Evolutionary conservation across 2,113 vertebrate species (phyloP).

Genomic region (Otus sunia): DNA sequence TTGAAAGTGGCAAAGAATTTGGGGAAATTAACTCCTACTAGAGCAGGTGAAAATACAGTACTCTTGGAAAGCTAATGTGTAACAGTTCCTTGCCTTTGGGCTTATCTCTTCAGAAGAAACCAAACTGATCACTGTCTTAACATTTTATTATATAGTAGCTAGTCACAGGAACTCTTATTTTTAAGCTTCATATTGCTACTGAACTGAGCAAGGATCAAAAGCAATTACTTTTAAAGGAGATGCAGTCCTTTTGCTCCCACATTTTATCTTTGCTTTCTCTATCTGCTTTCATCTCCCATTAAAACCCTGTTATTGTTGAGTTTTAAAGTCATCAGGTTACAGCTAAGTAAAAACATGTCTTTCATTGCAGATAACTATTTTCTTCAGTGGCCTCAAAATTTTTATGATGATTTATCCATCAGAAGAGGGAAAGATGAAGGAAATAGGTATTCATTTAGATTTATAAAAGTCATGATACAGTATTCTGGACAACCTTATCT

Average conservation of each 20-base stretch:
- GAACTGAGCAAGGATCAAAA: slow-evolving; percentile 12
- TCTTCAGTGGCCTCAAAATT: neutral
- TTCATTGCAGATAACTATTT: neutral
- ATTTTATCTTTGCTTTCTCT: slow-evolving; percentile 4
- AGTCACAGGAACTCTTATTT: neutral
- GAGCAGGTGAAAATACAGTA: neutral
- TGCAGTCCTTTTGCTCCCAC: neutral
- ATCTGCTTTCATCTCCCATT: neutral
- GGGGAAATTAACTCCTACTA: neutral
- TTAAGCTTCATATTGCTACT: neutral
- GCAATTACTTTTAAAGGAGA: neutral
- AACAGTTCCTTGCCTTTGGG: neutral
- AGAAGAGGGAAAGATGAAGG: neutral
- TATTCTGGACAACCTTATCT: neutral
- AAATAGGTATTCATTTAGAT: neutral
- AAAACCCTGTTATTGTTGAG: neutral
- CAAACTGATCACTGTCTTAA: neutral
- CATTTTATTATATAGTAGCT: neutral
- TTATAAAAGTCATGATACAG: neutral
- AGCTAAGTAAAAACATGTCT: neutral
- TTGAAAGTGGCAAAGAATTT: neutral
- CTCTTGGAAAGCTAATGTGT: neutral
- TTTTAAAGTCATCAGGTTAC: neutral
- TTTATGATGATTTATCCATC: neutral
- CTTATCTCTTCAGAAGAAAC: neutral